A percentile compares a stretch with the other conserved stretches of the same genome.
Evolutionary conservation across 1,140 invertebrate species (phyloP).

Genomic region (Homalodisca vitripennis): DNA sequence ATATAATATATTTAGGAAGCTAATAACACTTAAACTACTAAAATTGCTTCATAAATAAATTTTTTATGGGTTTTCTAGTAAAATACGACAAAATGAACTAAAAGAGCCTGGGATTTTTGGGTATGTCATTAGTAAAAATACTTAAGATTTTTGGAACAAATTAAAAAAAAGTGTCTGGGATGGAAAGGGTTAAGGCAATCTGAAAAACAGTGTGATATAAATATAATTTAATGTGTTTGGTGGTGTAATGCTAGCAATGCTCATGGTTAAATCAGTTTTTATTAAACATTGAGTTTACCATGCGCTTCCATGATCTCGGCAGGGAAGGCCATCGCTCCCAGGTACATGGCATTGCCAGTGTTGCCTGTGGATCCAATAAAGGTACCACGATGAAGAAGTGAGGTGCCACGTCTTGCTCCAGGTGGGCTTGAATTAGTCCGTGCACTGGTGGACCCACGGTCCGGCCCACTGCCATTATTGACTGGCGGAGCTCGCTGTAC

Average conservation of each 20-base stretch:
- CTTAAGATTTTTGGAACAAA: too few species aligned
- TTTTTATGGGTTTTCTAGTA: too few species aligned
- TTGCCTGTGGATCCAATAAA: background rate
- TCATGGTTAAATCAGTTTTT: too few species aligned
- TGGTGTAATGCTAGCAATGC: background rate
- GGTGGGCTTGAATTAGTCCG: constrained; percentile 22
- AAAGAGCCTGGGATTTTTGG: too few species aligned
- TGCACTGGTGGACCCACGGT: constrained; percentile 3
- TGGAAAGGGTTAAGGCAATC: too few species aligned
- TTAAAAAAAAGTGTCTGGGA: too few species aligned
- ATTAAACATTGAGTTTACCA: constrained; percentile 43
- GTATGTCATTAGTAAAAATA: too few species aligned
- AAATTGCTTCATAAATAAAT: too few species aligned
- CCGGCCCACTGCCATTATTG: constrained; percentile 15
- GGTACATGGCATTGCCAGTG: constrained; percentile 57
- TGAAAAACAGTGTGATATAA: background rate
- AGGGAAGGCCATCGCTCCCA: constrained; percentile 63
- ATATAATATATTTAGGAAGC: too few species aligned
- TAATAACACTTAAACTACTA: too few species aligned
- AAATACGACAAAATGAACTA: too few species aligned
- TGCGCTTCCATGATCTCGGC: constrained; percentile 57
- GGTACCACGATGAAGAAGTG: background rate
- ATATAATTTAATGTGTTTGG: background rate
- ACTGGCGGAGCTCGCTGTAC: constrained; percentile 76
- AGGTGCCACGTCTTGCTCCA: constrained; percentile 2